These are phyloP conservation scores for Morone saxatilis DNA, from an alignment of 2,113 vertebrate species.

Conservation along the genomic window DNA sequence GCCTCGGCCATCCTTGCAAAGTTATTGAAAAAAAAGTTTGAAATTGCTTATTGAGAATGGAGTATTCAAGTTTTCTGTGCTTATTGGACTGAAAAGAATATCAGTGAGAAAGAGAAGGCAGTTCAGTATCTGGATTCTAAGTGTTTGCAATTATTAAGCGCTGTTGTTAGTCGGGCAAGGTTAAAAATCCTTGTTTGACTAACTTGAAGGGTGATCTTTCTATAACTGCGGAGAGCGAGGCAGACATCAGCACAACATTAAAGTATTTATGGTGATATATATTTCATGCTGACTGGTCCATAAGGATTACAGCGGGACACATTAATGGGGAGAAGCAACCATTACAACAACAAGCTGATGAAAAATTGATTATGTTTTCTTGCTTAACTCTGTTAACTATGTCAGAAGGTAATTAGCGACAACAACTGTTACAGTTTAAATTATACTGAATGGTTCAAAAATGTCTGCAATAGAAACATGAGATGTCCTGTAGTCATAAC, in stretches of 20 bases:
- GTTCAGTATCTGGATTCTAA: slow-evolving; percentile 1
- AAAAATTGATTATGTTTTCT: slow-evolving; percentile 85
- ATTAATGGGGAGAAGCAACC: slow-evolving; percentile 85
- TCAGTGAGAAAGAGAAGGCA: background rate
- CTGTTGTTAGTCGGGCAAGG: slow-evolving; percentile 14
- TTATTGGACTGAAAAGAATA: slow-evolving; percentile 23
- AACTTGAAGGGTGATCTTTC: slow-evolving; percentile 36
- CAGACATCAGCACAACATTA: slow-evolving; percentile 74
- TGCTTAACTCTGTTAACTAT: slow-evolving; percentile 82
- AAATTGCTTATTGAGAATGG: slow-evolving; percentile 48
- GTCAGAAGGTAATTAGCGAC: slow-evolving; percentile 79
- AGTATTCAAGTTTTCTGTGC: slow-evolving; percentile 72
- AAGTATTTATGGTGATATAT: slow-evolving; percentile 86
- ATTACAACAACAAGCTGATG: slow-evolving; percentile 84
- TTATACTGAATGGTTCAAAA: slow-evolving; percentile 51
- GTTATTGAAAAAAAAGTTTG: slow-evolving; percentile 73
- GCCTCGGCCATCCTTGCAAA: slow-evolving; percentile 85
- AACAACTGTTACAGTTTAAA: slow-evolving; percentile 62
- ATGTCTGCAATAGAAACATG: slow-evolving; percentile 13
- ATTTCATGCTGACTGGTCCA: slow-evolving; percentile 88
- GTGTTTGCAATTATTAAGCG: slow-evolving; percentile 20
- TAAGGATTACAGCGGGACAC: slow-evolving; percentile 83
- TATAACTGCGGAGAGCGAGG: slow-evolving; percentile 32
- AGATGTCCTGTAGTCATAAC: slow-evolving; percentile 10
- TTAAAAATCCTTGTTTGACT: slow-evolving; percentile 38